These are phyloP conservation scores for Goniozus legneri DNA, from an alignment of 1,140 invertebrate species.

Conservation along the genomic window DNA sequence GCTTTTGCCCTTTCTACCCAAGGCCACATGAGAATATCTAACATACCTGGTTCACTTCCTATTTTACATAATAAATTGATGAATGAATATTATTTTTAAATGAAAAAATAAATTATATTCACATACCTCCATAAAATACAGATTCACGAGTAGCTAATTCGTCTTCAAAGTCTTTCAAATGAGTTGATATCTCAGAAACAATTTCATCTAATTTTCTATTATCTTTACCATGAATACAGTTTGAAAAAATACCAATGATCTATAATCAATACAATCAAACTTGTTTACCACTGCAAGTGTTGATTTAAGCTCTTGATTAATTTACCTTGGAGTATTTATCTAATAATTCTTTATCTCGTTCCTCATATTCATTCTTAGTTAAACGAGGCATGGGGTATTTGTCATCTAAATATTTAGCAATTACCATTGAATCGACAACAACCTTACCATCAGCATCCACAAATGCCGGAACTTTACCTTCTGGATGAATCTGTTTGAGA, in stretches of 20 bases:
- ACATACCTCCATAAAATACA: slow-evolving; percentile 34
- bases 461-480: slow-evolving; percentile 59
- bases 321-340: slow-evolving; percentile 45
- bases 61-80: too few relatives aligned
- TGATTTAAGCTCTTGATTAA: background rate
- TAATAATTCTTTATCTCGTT: slow-evolving; percentile 53
- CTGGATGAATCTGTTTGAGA: slow-evolving; percentile 51
- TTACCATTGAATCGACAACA: slow-evolving; percentile 53
- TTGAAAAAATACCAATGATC: slow-evolving; percentile 29
- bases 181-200: slow-evolving; percentile 26
- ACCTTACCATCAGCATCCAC: slow-evolving; percentile 49
- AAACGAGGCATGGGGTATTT: slow-evolving; percentile 52
- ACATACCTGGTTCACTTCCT: slow-evolving; percentile 31
- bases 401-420: slow-evolving; percentile 59
- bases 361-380: slow-evolving; percentile 49
- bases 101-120: slow-evolving; percentile 1
- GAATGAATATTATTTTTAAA: background rate
- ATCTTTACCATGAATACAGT: slow-evolving; percentile 33
- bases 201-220: slow-evolving; percentile 28
- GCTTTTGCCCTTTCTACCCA: slow-evolving; percentile 41
- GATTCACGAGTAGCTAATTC: slow-evolving; percentile 34
- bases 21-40: slow-evolving; percentile 43
- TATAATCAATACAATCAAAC: slow-evolving; percentile 14
- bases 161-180: slow-evolving; percentile 34
- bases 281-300: background rate